Conservation (phyloP, 2,888 invertebrate species). For the Trissolcus brochymenae region DNA sequence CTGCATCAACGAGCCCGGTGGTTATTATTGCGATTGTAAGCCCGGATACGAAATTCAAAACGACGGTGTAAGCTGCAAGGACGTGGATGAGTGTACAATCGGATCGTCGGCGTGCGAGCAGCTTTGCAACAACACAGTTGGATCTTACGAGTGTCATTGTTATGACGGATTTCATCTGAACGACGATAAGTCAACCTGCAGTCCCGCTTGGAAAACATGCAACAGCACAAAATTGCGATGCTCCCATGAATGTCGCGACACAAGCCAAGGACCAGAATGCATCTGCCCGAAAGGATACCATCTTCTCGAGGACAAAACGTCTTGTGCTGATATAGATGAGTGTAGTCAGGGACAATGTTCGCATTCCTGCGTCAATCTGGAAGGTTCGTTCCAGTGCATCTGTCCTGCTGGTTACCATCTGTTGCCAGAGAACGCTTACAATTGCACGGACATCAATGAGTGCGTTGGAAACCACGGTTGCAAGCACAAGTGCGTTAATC, state of each 20-base stretch:
- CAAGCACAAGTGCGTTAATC: conserved; percentile 78
- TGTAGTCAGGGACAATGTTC: conserved; percentile 78
- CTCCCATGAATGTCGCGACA: conserved; percentile 68
- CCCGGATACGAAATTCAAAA: conserved; percentile 71
- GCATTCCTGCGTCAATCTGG: conserved; percentile 78
- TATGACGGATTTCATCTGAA: conserved; percentile 71
- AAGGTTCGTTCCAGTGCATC: conserved; percentile 77
- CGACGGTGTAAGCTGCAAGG: conserved; percentile 67
- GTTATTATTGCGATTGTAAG: conserved; percentile 75
- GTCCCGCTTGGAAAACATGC: conserved; percentile 51
- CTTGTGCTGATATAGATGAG: conserved; percentile 79
- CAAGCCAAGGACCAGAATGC: conserved; percentile 73
- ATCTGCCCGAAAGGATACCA: conserved; percentile 78
- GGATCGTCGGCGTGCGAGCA: conserved; percentile 65
- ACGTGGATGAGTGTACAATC: conserved; percentile 71
- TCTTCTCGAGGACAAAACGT: conserved; percentile 71
- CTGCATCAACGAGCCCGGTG: conserved; percentile 76
- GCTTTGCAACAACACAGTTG: conserved; percentile 66
- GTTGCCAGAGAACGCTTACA: conserved; percentile 57
- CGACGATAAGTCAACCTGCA: conserved; percentile 64
- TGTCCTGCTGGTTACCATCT: conserved; percentile 76
- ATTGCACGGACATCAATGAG: conserved; percentile 70
- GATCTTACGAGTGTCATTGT: conserved; percentile 77
- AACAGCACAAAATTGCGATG: conserved; percentile 59
- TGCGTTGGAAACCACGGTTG: conserved; percentile 72